Conservation (phyloP, 2,113 vertebrate genomes). For the Lampris incognitus region DNA sequence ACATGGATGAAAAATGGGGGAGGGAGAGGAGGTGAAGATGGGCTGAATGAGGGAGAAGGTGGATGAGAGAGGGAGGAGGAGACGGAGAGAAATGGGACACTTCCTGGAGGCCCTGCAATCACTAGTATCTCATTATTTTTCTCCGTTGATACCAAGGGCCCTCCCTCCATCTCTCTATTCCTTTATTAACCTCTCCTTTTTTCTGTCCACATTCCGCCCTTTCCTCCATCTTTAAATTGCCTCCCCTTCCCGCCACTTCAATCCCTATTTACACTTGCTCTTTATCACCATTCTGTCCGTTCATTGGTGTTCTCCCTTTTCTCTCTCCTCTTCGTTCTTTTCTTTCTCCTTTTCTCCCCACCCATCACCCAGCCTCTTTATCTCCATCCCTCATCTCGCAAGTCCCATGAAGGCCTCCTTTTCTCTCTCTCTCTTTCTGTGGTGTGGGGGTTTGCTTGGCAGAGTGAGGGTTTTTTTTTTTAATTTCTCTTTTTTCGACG, state of each 20-base stretch:
- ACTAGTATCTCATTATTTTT: slow-evolving; percentile 66
- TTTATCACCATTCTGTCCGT: not conserved
- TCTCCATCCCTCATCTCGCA: not conserved
- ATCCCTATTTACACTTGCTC: not conserved
- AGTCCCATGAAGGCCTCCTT: not conserved
- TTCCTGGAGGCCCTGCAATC: slow-evolving; percentile 54
- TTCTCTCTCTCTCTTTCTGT: not conserved
- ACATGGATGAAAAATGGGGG: slow-evolving; percentile 43
- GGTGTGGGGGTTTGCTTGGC: too few relatives aligned
- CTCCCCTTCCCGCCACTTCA: not conserved
- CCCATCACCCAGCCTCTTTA: not conserved
- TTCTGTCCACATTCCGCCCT: not conserved
- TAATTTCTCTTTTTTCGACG: too few relatives aligned
- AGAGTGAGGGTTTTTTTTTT: too few relatives aligned
- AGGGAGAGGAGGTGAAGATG: slow-evolving; percentile 28
- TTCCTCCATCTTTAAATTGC: not conserved
- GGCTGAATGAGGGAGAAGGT: slow-evolving; percentile 27
- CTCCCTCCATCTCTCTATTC: slow-evolving; percentile 26
- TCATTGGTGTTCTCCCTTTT: not conserved
- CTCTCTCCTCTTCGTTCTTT: not conserved
- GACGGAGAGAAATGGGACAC: slow-evolving; percentile 40
- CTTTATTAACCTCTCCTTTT: not conserved
- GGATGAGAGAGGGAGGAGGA: slow-evolving; percentile 19
- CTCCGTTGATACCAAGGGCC: slow-evolving; percentile 54
- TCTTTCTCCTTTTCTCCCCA: not conserved